Conservation (phyloP, 2,113 vertebrate species). For the Gymnocephalus cernua region DNA sequence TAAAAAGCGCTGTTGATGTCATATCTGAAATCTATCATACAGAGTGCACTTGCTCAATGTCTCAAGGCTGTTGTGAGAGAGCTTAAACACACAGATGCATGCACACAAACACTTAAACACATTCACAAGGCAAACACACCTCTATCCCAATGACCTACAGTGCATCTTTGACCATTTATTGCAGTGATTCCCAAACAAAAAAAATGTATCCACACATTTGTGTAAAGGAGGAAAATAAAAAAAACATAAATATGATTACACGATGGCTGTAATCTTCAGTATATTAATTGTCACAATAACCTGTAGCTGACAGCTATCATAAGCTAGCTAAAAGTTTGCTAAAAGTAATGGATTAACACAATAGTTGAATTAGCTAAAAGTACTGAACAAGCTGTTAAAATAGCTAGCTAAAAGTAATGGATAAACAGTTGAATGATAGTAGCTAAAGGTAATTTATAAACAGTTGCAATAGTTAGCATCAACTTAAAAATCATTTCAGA, state of each 20-base stretch:
- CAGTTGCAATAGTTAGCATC: no score
- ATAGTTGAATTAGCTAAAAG: background rate
- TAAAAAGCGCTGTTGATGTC: conserved; percentile 63
- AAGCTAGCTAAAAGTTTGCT: background rate
- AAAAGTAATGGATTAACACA: background rate
- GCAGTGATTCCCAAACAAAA: background rate
- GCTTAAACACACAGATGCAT: background rate
- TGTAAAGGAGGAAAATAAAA: background rate
- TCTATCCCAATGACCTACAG: background rate
- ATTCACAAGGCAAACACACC: background rate
- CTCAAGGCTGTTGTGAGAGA: conserved; percentile 20
- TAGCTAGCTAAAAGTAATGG: no score
- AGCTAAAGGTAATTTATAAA: background rate
- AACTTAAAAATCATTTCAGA: no score
- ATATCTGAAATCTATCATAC: conserved; percentile 55
- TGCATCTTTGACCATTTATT: conserved; percentile 2
- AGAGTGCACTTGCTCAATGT: conserved; percentile 28
- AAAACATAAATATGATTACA: background rate
- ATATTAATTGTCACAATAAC: background rate
- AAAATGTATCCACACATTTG: background rate
- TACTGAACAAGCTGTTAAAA: no score
- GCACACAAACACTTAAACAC: background rate
- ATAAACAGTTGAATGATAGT: no score
- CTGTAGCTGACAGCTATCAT: no score
- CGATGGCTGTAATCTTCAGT: background rate